Evolutionary conservation across 2,797 vertebrate genomes (phyloP).

Genomic region (Myripristis murdjan): DNA sequence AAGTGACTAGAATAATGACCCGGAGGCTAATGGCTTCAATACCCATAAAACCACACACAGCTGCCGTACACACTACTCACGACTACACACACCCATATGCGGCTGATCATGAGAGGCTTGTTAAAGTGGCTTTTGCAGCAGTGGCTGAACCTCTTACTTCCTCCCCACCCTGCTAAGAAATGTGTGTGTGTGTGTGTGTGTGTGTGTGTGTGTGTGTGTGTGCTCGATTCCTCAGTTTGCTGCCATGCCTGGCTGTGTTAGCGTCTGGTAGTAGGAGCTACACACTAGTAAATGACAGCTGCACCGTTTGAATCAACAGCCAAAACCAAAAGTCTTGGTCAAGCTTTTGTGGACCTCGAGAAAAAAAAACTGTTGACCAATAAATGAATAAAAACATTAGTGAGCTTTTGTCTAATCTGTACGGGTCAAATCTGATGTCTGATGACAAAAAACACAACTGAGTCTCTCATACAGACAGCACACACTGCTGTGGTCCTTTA

Average conservation of each 20-base stretch:
- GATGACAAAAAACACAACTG: background rate
- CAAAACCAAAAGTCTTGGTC: constrained; percentile 15
- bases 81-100: constrained; percentile 28
- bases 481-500: background rate
- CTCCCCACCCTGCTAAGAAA: constrained; percentile 55
- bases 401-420: too few relatives aligned
- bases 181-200: background rate
- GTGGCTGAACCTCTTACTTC: constrained; percentile 47
- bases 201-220: constrained; percentile 6
- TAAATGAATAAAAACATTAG: too few relatives aligned
- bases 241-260: constrained; percentile 13
- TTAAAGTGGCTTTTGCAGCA: constrained; percentile 18
- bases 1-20: too few relatives aligned
- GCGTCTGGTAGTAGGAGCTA: constrained; percentile 16
- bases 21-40: background rate
- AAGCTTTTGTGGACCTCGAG: constrained; percentile 12
- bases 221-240: constrained; percentile 22
- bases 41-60: background rate
- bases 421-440: too few relatives aligned
- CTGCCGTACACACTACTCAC: constrained; percentile 1
- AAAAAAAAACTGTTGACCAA: too few relatives aligned
- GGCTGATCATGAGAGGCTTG: constrained; percentile 31
- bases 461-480: too few relatives aligned
- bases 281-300: constrained; percentile 45
- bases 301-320: background rate